Base-by-base conservation (phyloP, 2,113 vertebrate species). In the Heliornis fulica region DNA sequence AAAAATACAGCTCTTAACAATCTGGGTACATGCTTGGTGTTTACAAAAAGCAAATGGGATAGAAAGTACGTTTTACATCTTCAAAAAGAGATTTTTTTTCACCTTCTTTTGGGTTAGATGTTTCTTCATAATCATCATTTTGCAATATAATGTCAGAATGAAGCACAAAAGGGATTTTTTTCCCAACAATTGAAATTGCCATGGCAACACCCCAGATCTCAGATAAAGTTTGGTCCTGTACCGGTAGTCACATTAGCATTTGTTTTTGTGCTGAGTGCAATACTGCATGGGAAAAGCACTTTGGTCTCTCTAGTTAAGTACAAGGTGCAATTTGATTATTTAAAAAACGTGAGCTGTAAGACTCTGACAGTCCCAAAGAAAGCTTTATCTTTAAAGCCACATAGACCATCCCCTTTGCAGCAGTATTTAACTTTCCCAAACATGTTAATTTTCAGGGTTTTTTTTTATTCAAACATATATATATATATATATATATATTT, bases 141-240 rank as follows among this genome's bases (percentile, higher is more conserved):
- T 93, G 92, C 93, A 96, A 97, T 87, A 84, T 95, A 97, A 97
- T 97, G 94, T 97, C 95, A 98, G 95, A 95, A 80, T 65, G 94
- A 97, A 97, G 96, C 96, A 97, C 90, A 93, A 95, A 96, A 94
- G 95, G 83, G 93, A 94, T 60, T 28, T 97, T 97, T 96, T 95
- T 97, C 66, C 96, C 96, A 98, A 95, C 69, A 87, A 98, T 95
- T 95, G 94, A 95, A 96, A 98, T 98, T 98, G 95, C 98, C 98
- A 98, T 98, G 94, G 98, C 97, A 98, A 98, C 98, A 97, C 96
- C 97, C 97, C 94, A 97, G 95, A 97, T 98, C 97, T 98, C 96
- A 97, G 95, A 96, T 97, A 97, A 97, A 98, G 97, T 98, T 98
- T 97, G 95, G 97, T 97, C 97, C 96, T 97, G 91, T 97, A 96